A percentile compares a stretch with the other conserved stretches of the same genome.
Evolutionary conservation across 2,888 invertebrate genomes (phyloP).

Genomic region (Biston betularia): DNA sequence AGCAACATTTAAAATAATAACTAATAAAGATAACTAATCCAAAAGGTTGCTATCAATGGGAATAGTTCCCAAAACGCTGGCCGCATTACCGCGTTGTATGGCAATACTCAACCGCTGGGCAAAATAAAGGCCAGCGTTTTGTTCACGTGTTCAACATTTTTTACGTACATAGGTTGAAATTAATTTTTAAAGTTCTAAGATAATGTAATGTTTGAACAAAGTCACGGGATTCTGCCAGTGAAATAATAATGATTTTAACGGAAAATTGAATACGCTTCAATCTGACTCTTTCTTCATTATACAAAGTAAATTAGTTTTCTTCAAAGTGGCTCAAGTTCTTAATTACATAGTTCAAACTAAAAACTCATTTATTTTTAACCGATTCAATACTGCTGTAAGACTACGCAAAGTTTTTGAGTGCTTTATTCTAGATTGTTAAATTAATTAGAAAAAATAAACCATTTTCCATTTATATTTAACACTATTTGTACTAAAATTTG

Average conservation of each 20-base stretch:
- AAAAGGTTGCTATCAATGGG: no score
- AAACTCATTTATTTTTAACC: slow-evolving; percentile 11
- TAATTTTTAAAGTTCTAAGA: no score
- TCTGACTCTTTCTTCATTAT: background rate
- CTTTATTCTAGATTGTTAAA: background rate
- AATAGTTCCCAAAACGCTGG: no score
- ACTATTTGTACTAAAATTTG: no score
- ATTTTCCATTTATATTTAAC: background rate
- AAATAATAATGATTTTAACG: background rate
- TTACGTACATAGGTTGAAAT: no score
- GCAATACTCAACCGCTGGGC: no score
- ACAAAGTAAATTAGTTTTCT: slow-evolving; percentile 14
- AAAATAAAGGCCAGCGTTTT: no score
- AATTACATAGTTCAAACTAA: slow-evolving; percentile 10
- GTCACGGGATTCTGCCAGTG: no score
- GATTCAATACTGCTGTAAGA: slow-evolving; percentile 6
- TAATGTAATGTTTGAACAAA: background rate
- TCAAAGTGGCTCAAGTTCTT: slow-evolving; percentile 12
- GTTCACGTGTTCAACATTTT: no score
- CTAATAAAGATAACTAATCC: no score
- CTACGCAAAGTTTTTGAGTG: background rate
- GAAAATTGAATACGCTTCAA: background rate
- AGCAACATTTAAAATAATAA: no score
- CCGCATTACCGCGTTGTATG: no score
- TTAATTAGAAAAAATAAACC: background rate